Evolutionary conservation across 2,113 vertebrate genomes (phyloP), one percentile per base, ranked within the genome.

Genomic region (Pavo muticus): DNA sequence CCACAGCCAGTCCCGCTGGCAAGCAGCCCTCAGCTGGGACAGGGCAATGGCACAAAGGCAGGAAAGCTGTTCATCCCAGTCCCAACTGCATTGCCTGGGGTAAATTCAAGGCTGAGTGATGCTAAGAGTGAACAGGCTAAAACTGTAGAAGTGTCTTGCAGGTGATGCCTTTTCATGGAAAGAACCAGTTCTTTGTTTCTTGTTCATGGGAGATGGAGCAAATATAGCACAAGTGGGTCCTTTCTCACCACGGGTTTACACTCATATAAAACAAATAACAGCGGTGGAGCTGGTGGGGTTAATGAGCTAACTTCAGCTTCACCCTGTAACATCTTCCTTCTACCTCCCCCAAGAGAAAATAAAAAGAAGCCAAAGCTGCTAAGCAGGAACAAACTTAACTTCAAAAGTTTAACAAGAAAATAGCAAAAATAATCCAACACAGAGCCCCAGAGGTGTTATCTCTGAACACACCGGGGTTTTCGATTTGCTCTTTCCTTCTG

Each of bases 221-320:
- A n/a, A 82, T 3, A 42, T 2, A 74, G 30, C 21, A 32, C 19
- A 68, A 54, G 8, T 14, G 47, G 13, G 21, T 84, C 21, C 11
- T 70, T 88, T 88, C 80, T 73, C 56, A 57, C 30, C 16, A 20
- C 1, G 25, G 44, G 25, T 25, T 91, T 59, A 59, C 30, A 35
- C 37, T 63, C 1, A 1, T 21, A 65, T 40, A 42, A 71, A 86
- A 88, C 59, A 88, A 85, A 24, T 14, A 67, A 42, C 40, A 86
- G 32, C 2, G 2, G 40, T 47, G 76, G 56, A 30, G 47, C 29
- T 52, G 42, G 6, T 45, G 63, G 27, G 42, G 81, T 88, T 91
- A 87, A 93, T 42, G n/a, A 88, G 50, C 24, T 8, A 86, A 80
- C 57, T 80, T 27, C 70, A 84, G 9, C 61, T 64, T 87, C 63